phyloP scores from a whole-genome alignment of 2,113 vertebrate genomes.

The Barnardius zonarius region DNA sequence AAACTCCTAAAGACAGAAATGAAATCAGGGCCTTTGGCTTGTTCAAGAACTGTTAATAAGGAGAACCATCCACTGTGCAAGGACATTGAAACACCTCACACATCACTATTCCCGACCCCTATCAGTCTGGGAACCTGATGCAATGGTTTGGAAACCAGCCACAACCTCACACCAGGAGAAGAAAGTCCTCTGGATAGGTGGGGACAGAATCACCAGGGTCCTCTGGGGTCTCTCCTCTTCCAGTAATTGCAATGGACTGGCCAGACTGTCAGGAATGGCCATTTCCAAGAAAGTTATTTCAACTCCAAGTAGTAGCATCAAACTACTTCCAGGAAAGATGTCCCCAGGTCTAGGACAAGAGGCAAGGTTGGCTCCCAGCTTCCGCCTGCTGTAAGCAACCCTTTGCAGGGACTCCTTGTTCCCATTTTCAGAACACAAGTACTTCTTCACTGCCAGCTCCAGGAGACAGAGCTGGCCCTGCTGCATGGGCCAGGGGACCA shows the following conservation, averaged over 20 bases:
- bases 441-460: neutral
- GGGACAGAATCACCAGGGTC: neutral
- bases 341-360: neutral
- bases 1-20: neutral
- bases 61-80: neutral
- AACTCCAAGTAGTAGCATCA: neutral
- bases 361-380: neutral
- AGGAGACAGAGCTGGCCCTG: neutral
- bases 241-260: neutral
- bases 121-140: too few relatives aligned
- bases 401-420: neutral
- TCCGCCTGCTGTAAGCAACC: rapidly evolving
- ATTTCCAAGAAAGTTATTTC: neutral
- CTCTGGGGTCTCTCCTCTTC: neutral
- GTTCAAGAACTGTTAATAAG: neutral
- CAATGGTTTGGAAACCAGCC: neutral
- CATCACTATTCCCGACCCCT: neutral
- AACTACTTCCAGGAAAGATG: neutral
- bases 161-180: neutral
- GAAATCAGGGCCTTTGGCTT: neutral
- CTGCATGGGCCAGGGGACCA: rapidly evolving
- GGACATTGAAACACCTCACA: neutral
- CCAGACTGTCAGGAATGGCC: neutral
- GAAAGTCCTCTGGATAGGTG: neutral
- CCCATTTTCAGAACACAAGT: neutral